Conservation (phyloP, 2,888 invertebrate genomes). For the Erebia palarica region DNA sequence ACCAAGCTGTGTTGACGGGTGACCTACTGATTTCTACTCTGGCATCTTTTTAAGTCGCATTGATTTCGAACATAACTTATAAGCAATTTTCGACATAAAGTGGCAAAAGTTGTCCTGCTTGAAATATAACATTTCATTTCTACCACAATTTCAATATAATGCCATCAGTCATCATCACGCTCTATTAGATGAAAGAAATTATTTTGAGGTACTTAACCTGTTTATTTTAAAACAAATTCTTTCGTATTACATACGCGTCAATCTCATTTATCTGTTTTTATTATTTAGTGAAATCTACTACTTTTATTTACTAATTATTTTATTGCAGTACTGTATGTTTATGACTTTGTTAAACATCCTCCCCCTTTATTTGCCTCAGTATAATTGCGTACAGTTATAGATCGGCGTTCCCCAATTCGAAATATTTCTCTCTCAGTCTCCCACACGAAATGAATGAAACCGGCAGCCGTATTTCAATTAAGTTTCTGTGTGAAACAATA, state of each 20-base stretch:
- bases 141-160: neutral
- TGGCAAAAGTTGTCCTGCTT: neutral
- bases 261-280: too few species aligned
- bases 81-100: too few species aligned
- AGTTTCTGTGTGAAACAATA: conserved; percentile 25
- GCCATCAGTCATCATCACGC: neutral
- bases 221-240: neutral
- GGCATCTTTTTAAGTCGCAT: neutral
- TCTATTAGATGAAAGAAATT: neutral
- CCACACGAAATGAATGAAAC: conserved; percentile 24
- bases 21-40: neutral
- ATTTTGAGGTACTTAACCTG: neutral
- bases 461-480: conserved; percentile 30
- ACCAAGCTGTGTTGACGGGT: neutral
- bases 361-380: conserved; percentile 27
- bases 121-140: neutral
- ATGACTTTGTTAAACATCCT: conserved; percentile 12
- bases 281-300: neutral
- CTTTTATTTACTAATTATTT: neutral
- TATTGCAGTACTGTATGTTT: neutral
- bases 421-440: conserved; percentile 1
- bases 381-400: conserved; percentile 29
- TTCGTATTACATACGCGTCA: neutral
- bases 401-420: conserved; percentile 22
- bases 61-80: neutral